Evolutionary conservation across 1,140 invertebrate genomes (phyloP).

Genomic region (Xylocopa sonorina): DNA sequence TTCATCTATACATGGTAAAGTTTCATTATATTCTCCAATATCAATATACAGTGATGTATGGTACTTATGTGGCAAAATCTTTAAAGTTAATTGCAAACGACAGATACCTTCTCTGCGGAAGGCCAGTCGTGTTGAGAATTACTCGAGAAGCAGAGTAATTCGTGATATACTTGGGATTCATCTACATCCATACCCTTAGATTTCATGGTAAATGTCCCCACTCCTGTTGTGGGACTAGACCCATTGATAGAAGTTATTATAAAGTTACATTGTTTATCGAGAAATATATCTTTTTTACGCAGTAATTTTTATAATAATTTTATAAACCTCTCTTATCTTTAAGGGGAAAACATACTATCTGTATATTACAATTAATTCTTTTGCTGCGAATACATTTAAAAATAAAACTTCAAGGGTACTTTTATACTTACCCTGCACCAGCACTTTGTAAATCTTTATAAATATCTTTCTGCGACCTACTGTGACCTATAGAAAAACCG

Average conservation of each 20-base stretch:
- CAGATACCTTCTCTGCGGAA: slow-evolving; percentile 77
- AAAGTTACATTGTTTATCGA: slow-evolving; percentile 21
- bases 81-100: slow-evolving; percentile 47
- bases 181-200: slow-evolving; percentile 79
- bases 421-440: slow-evolving; percentile 80
- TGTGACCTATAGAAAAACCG: slow-evolving; percentile 88
- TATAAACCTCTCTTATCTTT: neutral
- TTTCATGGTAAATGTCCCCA: slow-evolving; percentile 81
- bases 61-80: slow-evolving; percentile 47
- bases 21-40: neutral
- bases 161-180: slow-evolving; percentile 81
- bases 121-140: slow-evolving; percentile 79
- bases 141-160: slow-evolving; percentile 81
- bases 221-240: slow-evolving; percentile 78
- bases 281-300: neutral
- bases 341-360: slow-evolving; percentile 5
- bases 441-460: slow-evolving; percentile 89
- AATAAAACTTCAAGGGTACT: slow-evolving; percentile 3
- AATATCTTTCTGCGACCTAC: slow-evolving; percentile 90
- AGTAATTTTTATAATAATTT: slow-evolving; percentile 9
- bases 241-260: slow-evolving; percentile 73
- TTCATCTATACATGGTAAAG: neutral
- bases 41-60: slow-evolving; percentile 55
- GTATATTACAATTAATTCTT: neutral
- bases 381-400: neutral